A percentile compares a stretch with the other conserved stretches of the same genome.
phyloP scores from a whole-genome alignment of 2,797 vertebrate genomes.

The Rhinella marina region DNA sequence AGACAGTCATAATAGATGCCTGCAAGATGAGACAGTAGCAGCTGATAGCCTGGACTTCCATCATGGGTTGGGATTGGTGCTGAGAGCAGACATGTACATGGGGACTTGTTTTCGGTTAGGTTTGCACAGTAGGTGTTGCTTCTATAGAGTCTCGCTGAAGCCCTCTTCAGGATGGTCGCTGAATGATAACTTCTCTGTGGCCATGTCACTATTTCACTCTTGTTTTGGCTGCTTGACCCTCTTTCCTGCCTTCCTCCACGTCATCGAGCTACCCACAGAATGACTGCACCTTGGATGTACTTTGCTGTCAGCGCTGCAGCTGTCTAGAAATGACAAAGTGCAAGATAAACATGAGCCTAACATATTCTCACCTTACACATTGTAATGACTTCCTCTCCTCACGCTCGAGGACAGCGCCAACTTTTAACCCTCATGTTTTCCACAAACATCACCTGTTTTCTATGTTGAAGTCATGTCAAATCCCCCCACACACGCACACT shows the following conservation, averaged over 20 bases:
- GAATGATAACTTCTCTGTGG: slow-evolving; percentile 9
- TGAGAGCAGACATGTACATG: slow-evolving; percentile 47
- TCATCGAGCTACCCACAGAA: neutral
- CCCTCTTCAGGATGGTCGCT: slow-evolving; percentile 46
- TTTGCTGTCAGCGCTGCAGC: neutral
- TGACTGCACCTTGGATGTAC: neutral
- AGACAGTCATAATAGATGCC: neutral
- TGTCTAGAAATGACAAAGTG: slow-evolving; percentile 10
- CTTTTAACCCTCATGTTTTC: neutral
- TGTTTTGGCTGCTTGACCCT: neutral
- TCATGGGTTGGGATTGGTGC: slow-evolving; percentile 25
- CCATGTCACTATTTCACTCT: neutral
- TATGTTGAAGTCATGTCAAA: neutral
- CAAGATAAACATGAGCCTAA: slow-evolving; percentile 13
- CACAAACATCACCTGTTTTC: neutral
- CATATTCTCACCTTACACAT: neutral
- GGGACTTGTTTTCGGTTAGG: slow-evolving; percentile 38
- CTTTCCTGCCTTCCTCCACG: neutral
- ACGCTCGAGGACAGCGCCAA: neutral
- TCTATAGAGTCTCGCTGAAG: slow-evolving; percentile 44
- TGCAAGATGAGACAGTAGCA: neutral
- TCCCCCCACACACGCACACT: neutral
- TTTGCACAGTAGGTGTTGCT: slow-evolving; percentile 34
- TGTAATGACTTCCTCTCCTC: neutral
- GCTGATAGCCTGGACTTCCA: neutral